A percentile compares a stretch with the other conserved stretches of the same genome.
Conservation (phyloP, 2,888 invertebrate genomes). For the Eupithecia abbreviata region DNA sequence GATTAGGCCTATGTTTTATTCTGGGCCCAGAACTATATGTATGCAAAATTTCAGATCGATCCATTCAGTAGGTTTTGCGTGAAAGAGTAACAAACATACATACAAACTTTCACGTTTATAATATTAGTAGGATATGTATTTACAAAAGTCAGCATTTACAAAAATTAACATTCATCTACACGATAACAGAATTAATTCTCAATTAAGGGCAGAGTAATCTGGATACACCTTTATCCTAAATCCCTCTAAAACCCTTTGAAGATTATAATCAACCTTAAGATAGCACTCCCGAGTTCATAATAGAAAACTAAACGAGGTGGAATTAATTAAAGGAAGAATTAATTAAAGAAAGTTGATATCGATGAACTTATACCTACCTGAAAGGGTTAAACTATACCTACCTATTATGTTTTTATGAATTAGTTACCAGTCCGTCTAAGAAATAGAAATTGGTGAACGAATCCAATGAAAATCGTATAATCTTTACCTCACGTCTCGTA, state of each 20-base stretch:
- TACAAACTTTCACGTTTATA: too few species aligned
- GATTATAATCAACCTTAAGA: conserved; percentile 1
- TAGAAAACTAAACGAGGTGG: background rate
- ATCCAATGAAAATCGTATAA: background rate
- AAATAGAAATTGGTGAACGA: background rate
- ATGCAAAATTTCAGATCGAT: too few species aligned
- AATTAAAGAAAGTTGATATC: background rate
- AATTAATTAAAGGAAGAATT: background rate
- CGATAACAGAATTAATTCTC: background rate
- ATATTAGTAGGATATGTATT: background rate
- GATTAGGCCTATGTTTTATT: too few species aligned
- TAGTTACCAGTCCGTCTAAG: background rate
- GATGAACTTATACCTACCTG: background rate
- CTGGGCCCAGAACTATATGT: too few species aligned
- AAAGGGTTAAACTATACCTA: background rate
- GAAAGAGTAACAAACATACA: too few species aligned
- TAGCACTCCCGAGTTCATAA: background rate
- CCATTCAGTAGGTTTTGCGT: too few species aligned
- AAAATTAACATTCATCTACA: background rate
- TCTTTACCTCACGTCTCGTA: background rate
- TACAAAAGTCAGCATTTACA: background rate
- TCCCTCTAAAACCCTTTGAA: conserved; percentile 2
- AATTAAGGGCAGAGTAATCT: background rate
- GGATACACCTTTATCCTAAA: background rate
- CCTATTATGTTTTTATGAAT: background rate